Percentiles rank a stretch among this genome's conserved stretches.
Conservation (phyloP, 2,797 vertebrate genomes). For the Carapus acus region DNA sequence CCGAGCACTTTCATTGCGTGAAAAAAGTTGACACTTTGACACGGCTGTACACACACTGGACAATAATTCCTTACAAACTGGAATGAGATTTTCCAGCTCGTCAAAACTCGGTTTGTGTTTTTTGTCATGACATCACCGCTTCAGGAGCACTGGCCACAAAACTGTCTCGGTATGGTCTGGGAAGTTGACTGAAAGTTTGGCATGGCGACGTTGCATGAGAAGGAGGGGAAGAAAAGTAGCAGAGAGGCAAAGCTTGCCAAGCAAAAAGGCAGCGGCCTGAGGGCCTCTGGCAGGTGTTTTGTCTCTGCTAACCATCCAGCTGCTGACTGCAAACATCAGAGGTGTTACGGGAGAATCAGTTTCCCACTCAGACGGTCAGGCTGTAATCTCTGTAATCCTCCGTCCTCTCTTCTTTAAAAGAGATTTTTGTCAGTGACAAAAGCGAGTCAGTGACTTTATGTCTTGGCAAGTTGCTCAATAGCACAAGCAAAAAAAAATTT, state of each 20-base stretch:
- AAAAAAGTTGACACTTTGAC: conserved; percentile 46
- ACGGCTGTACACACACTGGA: conserved; percentile 35
- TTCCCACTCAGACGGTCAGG: conserved; percentile 32
- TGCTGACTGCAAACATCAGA: conserved; percentile 56
- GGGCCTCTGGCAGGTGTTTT: conserved; percentile 65
- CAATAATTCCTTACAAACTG: conserved; percentile 47
- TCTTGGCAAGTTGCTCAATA: not conserved
- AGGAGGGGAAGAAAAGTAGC: conserved; percentile 59
- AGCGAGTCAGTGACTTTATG: not conserved
- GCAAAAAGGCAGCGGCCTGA: conserved; percentile 51
- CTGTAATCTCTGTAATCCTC: conserved; percentile 40
- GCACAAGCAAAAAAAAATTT: too few relatives aligned
- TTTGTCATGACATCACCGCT: conserved; percentile 56
- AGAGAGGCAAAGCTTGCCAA: conserved; percentile 55
- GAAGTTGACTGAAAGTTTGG: conserved; percentile 56
- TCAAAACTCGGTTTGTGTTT: conserved; percentile 59
- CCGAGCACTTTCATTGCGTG: conserved; percentile 30
- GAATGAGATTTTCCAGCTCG: conserved; percentile 64
- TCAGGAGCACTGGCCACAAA: conserved; percentile 26
- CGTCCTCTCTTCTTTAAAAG: conserved; percentile 21
- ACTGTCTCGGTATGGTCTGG: conserved; percentile 57
- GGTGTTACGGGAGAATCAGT: conserved; percentile 53
- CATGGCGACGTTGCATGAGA: conserved; percentile 57
- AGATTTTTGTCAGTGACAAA: not conserved
- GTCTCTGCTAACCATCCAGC: conserved; percentile 64